Evolutionary conservation across 2,113 vertebrate species (phyloP), one percentile per base, ranked within the genome.

Genomic region (Alces alces): DNA sequence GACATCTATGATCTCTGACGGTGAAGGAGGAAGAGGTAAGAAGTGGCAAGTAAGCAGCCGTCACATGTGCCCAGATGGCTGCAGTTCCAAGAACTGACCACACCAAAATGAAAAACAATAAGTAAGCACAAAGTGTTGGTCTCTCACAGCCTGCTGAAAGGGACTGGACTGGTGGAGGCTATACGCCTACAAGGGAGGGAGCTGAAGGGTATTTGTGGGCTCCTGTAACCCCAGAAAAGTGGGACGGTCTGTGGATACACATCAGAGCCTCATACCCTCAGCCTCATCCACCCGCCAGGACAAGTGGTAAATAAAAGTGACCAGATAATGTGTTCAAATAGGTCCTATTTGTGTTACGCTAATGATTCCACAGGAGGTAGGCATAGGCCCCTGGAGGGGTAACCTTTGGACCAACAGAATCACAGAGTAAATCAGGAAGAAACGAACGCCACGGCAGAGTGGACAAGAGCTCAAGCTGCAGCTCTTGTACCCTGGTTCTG

Each of bases 251-350:
- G 9, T 33, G 9, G 52, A 5, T 78, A 54, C 23, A 54, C 30
- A 52, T 21, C 30, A 57, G 0, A 30, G 23, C 6, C 39, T 82
- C 19, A 3, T 16, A 15, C 2, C 1, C 5, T 58, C 27, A 43
- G 45, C 55, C 9, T 61, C 45, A 79, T 17, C 61, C 76, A 58
- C 7, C 4, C 25, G 11, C 28, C 10, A 91, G 45, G 36, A 21
- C 64, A 97, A 55, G 21, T 28, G 39, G 10, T n/a, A 82, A 52
- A 61, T 27, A 19, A 91, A 85, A 64, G 25, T 70, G 73, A 95
- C 52, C n/a, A 45, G 33, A 61, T 10, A 15, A 15, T 17, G 19
- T 12, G 52, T 55, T 45, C 60, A 85, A 70, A 19, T 50, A 84
- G 43, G 50, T 47, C 28, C 25, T 30, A 50, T 70, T 50, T 84